phyloP scores from a whole-genome alignment of 2,113 vertebrate genomes.

The Larimichthys polyactis region DNA sequence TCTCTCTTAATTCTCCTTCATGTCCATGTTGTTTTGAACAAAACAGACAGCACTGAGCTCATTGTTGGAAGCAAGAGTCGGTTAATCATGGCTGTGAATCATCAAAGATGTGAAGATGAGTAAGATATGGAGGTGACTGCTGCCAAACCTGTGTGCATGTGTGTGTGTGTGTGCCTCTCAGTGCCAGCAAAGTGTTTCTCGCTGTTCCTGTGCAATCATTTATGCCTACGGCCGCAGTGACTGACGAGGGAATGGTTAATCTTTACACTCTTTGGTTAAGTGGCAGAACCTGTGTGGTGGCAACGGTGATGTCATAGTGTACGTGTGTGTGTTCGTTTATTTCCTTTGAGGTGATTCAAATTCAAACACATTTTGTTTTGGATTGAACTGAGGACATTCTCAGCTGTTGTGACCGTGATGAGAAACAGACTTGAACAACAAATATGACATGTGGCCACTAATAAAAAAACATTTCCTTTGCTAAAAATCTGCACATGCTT shows the following conservation, averaged over 20 bases:
- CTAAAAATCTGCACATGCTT: slow-evolving; percentile 4
- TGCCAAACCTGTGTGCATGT: slow-evolving; percentile 17
- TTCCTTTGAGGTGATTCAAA: slow-evolving; percentile 26
- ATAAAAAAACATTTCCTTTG: not conserved
- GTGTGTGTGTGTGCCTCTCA: slow-evolving; percentile 2
- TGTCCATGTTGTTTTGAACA: slow-evolving; percentile 39
- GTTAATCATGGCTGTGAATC: slow-evolving; percentile 59
- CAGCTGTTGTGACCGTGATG: slow-evolving; percentile 29
- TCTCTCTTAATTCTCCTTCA: slow-evolving; percentile 14
- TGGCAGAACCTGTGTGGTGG: slow-evolving; percentile 1
- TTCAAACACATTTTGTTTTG: slow-evolving; percentile 3
- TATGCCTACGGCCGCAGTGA: slow-evolving; percentile 9
- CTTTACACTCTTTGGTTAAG: slow-evolving; percentile 45
- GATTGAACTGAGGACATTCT: not conserved
- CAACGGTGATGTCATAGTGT: slow-evolving; percentile 1
- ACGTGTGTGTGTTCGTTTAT: not conserved
- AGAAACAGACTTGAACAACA: slow-evolving; percentile 25
- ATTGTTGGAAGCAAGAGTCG: slow-evolving; percentile 48
- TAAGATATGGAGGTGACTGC: slow-evolving; percentile 37
- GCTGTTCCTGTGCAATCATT: slow-evolving; percentile 38
- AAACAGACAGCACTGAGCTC: slow-evolving; percentile 48
- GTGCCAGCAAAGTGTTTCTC: not conserved
- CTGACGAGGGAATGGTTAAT: slow-evolving; percentile 26
- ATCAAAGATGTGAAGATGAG: slow-evolving; percentile 64
- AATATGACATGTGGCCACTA: slow-evolving; percentile 31